Percentiles rank a stretch among this genome's conserved stretches.
These are phyloP conservation scores for Bruchidius siliquastri DNA, from an alignment of 2,888 invertebrate genomes.

Conservation along the genomic window DNA sequence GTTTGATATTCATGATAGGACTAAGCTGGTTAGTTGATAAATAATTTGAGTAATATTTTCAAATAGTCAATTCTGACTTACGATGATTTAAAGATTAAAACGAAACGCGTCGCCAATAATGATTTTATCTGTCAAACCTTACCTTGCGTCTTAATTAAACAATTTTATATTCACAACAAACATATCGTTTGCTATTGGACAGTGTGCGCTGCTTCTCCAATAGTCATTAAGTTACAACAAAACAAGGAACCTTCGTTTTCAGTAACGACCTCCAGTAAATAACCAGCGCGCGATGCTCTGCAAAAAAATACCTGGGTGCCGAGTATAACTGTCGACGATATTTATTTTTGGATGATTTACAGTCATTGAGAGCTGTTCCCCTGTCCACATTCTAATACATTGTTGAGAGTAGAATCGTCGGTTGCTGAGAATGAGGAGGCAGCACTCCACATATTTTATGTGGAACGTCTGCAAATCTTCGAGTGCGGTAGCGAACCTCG, in stretches of 20 bases:
- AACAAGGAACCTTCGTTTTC: not conserved
- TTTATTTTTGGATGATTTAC: constrained; percentile 48
- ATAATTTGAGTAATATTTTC: too few relatives aligned
- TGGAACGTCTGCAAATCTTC: too few relatives aligned
- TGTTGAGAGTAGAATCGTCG: not conserved
- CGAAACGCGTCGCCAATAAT: too few relatives aligned
- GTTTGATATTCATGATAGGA: too few relatives aligned
- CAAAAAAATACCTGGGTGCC: constrained; percentile 33
- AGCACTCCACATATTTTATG: too few relatives aligned
- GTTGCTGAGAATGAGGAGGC: not conserved
- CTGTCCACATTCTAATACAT: not conserved
- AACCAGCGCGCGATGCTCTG: constrained; percentile 35
- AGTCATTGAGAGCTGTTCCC: not conserved
- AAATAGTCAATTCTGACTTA: too few relatives aligned
- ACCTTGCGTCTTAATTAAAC: too few relatives aligned
- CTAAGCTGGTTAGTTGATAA: too few relatives aligned
- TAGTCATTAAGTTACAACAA: not conserved
- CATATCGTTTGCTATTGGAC: not conserved
- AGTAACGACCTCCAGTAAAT: not conserved
- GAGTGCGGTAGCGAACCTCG: too few relatives aligned
- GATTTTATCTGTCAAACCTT: too few relatives aligned
- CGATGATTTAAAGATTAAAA: too few relatives aligned
- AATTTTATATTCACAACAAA: not conserved
- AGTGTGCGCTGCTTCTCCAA: not conserved
- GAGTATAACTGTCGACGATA: constrained; percentile 46